Conservation (phyloP, 2,888 invertebrate genomes). For the Zygaena filipendulae region DNA sequence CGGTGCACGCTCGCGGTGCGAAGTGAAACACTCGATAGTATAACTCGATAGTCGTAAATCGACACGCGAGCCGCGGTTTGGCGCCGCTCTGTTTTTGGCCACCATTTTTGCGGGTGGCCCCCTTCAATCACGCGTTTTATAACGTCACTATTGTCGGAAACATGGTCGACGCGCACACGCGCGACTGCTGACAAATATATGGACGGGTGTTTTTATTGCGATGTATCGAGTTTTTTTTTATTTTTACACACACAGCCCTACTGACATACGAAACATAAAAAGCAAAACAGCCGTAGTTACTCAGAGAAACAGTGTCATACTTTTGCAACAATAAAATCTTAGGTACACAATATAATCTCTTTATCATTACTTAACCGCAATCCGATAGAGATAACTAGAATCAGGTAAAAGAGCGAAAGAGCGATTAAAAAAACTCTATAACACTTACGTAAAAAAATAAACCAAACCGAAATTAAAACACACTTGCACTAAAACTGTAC, state of each 20-base stretch:
- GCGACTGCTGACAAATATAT: slow-evolving; percentile 15
- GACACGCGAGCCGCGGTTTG: slow-evolving; percentile 42
- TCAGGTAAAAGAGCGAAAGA: too few species aligned
- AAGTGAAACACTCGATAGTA: too few species aligned
- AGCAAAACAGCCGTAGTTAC: too few species aligned
- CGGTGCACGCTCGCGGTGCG: too few species aligned
- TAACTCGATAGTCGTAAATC: slow-evolving; percentile 49
- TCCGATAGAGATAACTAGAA: too few species aligned
- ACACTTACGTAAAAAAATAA: not conserved
- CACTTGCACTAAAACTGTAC: slow-evolving; percentile 22
- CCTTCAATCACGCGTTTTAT: slow-evolving; percentile 47
- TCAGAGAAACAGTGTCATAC: too few species aligned
- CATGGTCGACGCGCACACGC: slow-evolving; percentile 15
- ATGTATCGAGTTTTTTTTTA: slow-evolving; percentile 6
- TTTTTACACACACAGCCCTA: too few species aligned
- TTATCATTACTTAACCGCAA: too few species aligned
- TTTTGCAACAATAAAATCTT: too few species aligned
- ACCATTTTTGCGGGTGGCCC: slow-evolving; percentile 52
- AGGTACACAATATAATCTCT: too few species aligned
- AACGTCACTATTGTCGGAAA: slow-evolving; percentile 17
- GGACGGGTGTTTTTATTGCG: slow-evolving; percentile 9
- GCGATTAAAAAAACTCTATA: too few species aligned
- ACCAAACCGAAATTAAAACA: slow-evolving; percentile 26
- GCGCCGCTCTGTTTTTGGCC: slow-evolving; percentile 41
- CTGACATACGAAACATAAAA: too few species aligned